phyloP scores from a whole-genome alignment of 35 echinoderm and acorn worm species.

The Heliocidaris tuberculata region DNA sequence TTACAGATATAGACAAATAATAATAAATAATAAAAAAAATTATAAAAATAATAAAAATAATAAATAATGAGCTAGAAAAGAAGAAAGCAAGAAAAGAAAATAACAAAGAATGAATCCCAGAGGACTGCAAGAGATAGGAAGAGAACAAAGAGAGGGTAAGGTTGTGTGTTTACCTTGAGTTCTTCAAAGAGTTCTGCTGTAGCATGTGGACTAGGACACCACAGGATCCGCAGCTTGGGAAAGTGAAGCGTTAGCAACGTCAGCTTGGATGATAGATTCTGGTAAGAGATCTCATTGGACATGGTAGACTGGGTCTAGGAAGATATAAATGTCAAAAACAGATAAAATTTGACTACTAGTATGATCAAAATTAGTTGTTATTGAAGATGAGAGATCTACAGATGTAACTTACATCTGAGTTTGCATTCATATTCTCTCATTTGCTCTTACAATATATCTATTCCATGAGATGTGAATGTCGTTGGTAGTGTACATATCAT shows the following conservation, averaged over 20 bases:
- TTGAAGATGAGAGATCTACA: too few species aligned
- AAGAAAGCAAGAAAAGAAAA: not conserved
- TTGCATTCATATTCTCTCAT: too few species aligned
- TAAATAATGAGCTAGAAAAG: not conserved
- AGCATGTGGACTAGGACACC: slow-evolving; percentile 98
- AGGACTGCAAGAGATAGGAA: not conserved
- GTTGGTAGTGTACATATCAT: too few species aligned
- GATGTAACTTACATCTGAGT: too few species aligned
- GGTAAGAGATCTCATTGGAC: slow-evolving; percentile 83
- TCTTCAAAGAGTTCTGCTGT: slow-evolving; percentile 98
- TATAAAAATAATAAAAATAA: too few species aligned
- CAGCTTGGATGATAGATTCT: slow-evolving; percentile 95
- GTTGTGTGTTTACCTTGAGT: slow-evolving; percentile 67
- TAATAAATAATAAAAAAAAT: too few species aligned
- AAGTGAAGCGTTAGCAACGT: slow-evolving; percentile 92
- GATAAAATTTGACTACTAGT: not conserved
- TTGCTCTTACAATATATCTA: too few species aligned
- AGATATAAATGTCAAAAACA: not conserved
- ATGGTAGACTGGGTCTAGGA: slow-evolving; percentile 79
- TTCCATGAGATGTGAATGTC: too few species aligned
- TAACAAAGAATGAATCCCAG: not conserved
- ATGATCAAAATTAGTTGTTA: not conserved
- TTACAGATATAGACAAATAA: too few species aligned
- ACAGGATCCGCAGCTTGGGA: slow-evolving; percentile 81
- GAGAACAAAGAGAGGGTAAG: not conserved